phyloP scores from a whole-genome alignment of 2,113 vertebrate species.

The Lasiurus cinereus region DNA sequence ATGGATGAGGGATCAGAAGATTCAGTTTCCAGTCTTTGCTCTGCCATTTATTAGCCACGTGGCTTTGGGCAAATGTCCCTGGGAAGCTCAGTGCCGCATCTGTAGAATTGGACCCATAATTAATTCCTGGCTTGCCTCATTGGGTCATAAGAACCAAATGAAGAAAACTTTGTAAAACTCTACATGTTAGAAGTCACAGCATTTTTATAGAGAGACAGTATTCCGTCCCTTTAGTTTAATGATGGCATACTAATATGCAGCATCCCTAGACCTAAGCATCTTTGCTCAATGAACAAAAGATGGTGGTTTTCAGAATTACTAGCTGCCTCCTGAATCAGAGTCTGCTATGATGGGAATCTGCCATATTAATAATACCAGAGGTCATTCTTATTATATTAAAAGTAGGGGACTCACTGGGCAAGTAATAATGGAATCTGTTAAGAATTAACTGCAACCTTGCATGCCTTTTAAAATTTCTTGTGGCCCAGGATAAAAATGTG shows the following conservation, averaged over 20 bases:
- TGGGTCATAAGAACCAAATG: neutral
- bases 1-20: neutral
- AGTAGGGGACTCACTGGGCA: neutral
- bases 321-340: neutral
- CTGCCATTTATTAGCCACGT: neutral
- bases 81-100: neutral
- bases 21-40: neutral
- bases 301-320: neutral
- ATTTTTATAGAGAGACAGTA: neutral
- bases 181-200: neutral
- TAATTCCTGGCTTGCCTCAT: neutral
- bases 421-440: neutral
- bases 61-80: neutral
- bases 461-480: neutral
- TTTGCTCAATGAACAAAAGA: neutral
- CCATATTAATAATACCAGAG: neutral
- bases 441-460: neutral
- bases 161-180: conserved; percentile 21
- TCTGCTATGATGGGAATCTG: neutral
- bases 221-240: neutral
- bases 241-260: neutral
- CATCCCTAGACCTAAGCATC: neutral
- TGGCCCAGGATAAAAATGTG: neutral
- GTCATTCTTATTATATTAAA: neutral
- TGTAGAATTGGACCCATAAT: neutral